These are phyloP conservation scores for Macaria liturata DNA, from an alignment of 2,888 invertebrate genomes.

Conservation along the genomic window DNA sequence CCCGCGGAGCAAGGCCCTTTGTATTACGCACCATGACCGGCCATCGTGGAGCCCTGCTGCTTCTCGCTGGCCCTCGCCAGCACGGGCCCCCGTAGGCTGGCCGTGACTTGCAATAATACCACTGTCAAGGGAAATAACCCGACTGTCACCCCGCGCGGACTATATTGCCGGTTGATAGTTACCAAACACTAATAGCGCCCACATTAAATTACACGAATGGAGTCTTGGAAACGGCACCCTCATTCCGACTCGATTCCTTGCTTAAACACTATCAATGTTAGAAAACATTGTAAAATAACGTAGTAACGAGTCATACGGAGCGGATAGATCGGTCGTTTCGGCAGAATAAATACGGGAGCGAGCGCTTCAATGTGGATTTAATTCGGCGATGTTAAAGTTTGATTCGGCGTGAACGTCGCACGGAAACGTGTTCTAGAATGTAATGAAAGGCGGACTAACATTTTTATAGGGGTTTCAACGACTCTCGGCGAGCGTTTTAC, in stretches of 20 bases:
- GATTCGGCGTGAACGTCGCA: constrained; percentile 39
- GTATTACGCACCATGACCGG: constrained; percentile 61
- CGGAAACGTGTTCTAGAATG: constrained; percentile 62
- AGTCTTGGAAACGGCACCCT: constrained; percentile 13
- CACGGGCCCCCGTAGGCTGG: constrained; percentile 53
- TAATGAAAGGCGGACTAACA: constrained; percentile 80
- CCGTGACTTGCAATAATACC: constrained; percentile 67
- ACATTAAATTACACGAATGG: constrained; percentile 42
- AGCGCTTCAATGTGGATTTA: constrained; percentile 39
- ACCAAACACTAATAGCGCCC: constrained; percentile 39
- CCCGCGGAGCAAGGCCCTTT: constrained; percentile 64
- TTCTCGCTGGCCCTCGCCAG: constrained; percentile 44
- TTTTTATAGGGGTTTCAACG: constrained; percentile 81
- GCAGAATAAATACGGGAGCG: constrained; percentile 51
- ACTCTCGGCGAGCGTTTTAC: constrained; percentile 75
- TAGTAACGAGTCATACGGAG: constrained; percentile 49
- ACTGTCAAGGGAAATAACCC: constrained; percentile 73
- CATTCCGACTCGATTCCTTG: constrained; percentile 26
- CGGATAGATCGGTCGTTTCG: constrained; percentile 63
- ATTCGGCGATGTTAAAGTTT: constrained; percentile 39
- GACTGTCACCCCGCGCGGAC: constrained; percentile 57
- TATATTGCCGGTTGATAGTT: constrained; percentile 55
- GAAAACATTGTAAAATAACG: constrained; percentile 61
- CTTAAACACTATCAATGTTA: constrained; percentile 39
- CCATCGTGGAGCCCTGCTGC: constrained; percentile 47